Percentiles rank a stretch among this genome's conserved stretches.
Conservation (phyloP, 2,888 invertebrate genomes). For the Empis stercorea region DNA sequence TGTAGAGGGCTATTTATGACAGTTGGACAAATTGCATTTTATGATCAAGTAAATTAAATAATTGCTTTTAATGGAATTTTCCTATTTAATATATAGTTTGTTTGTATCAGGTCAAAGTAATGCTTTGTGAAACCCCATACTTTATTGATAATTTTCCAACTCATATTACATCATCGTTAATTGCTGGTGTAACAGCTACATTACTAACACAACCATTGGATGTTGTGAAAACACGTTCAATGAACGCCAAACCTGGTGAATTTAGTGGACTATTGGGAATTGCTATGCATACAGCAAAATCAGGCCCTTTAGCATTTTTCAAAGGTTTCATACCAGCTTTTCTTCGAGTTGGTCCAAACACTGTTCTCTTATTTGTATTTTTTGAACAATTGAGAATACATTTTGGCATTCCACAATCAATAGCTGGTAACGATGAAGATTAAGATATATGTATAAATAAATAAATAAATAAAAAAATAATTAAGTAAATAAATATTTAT, state of each 20-base stretch:
- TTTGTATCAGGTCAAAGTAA: conserved; percentile 51
- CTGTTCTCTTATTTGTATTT: conserved; percentile 90
- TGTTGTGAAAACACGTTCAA: conserved; percentile 92
- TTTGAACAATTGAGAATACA: conserved; percentile 83
- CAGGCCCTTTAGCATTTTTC: conserved; percentile 87
- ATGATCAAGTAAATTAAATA: conserved; percentile 79
- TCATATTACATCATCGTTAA: conserved; percentile 79
- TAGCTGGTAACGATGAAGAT: too few species aligned
- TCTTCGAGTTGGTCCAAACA: conserved; percentile 91
- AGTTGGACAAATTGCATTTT: conserved; percentile 93
- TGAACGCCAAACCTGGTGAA: conserved; percentile 94
- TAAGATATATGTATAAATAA: too few species aligned
- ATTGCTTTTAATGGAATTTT: too few species aligned
- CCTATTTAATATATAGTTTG: too few species aligned
- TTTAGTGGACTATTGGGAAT: conserved; percentile 63
- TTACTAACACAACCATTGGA: conserved; percentile 89
- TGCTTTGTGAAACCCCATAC: conserved; percentile 51
- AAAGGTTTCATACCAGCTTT: conserved; percentile 97
- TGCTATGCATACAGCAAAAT: conserved; percentile 66
- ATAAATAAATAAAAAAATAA: too few species aligned
- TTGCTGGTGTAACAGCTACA: conserved; percentile 50
- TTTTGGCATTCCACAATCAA: conserved; percentile 43
- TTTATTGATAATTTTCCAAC: conserved; percentile 76
- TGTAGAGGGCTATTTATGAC: conserved; percentile 88
- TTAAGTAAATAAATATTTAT: too few species aligned